These are phyloP conservation scores for Cygnus atratus DNA, from an alignment of 2,113 vertebrate genomes.

Conservation along the genomic window DNA sequence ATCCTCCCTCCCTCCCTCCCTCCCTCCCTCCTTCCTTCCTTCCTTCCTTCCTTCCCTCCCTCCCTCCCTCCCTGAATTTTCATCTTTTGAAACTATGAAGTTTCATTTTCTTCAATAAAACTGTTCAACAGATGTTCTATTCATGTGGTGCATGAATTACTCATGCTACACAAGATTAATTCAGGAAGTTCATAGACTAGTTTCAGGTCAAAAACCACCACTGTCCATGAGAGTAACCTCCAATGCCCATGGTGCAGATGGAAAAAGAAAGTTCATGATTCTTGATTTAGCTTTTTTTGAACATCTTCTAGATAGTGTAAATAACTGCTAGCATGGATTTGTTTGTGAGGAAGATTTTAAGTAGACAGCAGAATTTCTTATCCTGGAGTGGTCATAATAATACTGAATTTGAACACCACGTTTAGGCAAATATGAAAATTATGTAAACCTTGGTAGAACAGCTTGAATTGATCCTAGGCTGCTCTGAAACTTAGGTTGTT, in stretches of 20 bases:
- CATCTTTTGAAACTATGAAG: neutral
- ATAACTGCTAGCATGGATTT: neutral
- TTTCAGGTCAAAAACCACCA: neutral
- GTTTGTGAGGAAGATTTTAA: neutral
- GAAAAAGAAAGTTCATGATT: neutral
- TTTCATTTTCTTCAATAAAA: neutral
- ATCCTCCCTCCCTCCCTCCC: too few species aligned
- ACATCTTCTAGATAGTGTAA: neutral
- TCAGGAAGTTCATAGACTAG: neutral
- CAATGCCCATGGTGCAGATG: neutral
- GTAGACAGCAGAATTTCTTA: neutral
- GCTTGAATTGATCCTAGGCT: neutral
- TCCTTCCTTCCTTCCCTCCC: too few species aligned
- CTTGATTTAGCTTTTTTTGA: neutral
- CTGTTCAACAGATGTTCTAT: neutral
- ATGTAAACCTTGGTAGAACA: neutral
- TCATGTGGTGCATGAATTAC: neutral
- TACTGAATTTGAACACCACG: neutral
- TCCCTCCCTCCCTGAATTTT: neutral
- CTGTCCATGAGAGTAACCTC: neutral
- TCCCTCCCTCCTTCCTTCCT: too few species aligned
- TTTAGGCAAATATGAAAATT: neutral
- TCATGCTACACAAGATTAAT: neutral
- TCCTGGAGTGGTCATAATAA: neutral
- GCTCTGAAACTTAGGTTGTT: neutral